phyloP scores from a whole-genome alignment of 2,888 invertebrate genomes.

The Dermolepida albohirtum region DNA sequence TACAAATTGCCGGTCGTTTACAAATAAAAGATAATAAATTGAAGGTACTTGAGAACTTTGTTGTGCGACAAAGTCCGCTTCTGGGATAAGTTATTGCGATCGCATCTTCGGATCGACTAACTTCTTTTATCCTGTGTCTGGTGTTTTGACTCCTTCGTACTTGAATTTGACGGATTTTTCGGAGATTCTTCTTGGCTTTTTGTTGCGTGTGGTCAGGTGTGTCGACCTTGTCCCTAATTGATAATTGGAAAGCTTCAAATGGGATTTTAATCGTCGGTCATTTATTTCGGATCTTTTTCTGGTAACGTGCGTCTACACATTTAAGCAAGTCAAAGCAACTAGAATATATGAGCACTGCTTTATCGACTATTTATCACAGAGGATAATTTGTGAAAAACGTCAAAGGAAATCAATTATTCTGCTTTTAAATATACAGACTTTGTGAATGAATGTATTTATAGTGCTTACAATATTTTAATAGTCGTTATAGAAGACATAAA shows the following conservation, averaged over 20 bases:
- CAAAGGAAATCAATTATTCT: no score
- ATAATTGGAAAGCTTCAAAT: constrained; percentile 20
- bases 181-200: constrained; percentile 33
- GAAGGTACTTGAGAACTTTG: constrained; percentile 57
- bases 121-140: constrained; percentile 28
- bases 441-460: no score
- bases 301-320: background rate
- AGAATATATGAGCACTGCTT: no score
- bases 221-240: constrained; percentile 28
- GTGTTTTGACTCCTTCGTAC: constrained; percentile 41
- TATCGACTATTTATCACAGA: no score
- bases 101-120: constrained; percentile 50
- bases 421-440: no score
- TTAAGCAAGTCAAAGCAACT: background rate
- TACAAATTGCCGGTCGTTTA: constrained; percentile 63
- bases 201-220: constrained; percentile 39
- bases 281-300: constrained; percentile 19
- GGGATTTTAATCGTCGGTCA: constrained; percentile 23
- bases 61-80: constrained; percentile 43
- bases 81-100: constrained; percentile 58
- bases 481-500: no score
- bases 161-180: constrained; percentile 36
- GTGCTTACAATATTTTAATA: no score
- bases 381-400: no score
- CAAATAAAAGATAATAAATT: constrained; percentile 65